phyloP scores from a whole-genome alignment of 1,140 invertebrate species.

The Achatina immaculata region DNA sequence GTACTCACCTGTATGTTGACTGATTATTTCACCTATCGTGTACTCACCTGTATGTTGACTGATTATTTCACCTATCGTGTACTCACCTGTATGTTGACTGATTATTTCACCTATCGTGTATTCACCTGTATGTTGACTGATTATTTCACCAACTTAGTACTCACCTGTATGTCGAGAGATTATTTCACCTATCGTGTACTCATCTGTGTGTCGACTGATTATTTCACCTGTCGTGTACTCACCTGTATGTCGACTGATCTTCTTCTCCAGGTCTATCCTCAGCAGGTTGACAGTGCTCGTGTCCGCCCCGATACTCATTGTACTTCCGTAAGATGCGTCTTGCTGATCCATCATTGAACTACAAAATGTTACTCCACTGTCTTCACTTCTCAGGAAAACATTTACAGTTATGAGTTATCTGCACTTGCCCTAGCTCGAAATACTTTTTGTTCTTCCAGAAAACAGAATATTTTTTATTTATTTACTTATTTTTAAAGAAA shows the following conservation, averaged over 20 bases:
- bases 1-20: not conserved
- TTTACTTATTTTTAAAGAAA: too few relatives aligned
- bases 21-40: not conserved
- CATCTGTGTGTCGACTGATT: too few relatives aligned
- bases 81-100: slow-evolving; percentile 66
- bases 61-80: not conserved
- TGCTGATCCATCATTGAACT: not conserved
- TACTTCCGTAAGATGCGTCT: slow-evolving; percentile 41
- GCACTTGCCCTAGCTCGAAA: not conserved
- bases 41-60: not conserved
- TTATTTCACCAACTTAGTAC: too few relatives aligned
- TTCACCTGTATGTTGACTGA: slow-evolving; percentile 59
- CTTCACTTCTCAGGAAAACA: not conserved
- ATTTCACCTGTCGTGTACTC: slow-evolving; percentile 56
- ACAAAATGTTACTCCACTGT: not conserved
- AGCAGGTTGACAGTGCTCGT: slow-evolving; percentile 57
- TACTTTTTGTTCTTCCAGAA: not conserved
- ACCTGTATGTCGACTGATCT: slow-evolving; percentile 58
- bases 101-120: slow-evolving; percentile 59
- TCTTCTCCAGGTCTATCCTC: slow-evolving; percentile 56
- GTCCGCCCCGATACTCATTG: slow-evolving; percentile 49
- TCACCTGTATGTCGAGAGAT: too few relatives aligned
- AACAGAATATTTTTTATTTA: not conserved
- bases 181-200: too few relatives aligned
- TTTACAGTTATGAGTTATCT: not conserved